Conservation (phyloP, 2,113 vertebrate genomes). For the Hypocryptadius cinnamomeus region DNA sequence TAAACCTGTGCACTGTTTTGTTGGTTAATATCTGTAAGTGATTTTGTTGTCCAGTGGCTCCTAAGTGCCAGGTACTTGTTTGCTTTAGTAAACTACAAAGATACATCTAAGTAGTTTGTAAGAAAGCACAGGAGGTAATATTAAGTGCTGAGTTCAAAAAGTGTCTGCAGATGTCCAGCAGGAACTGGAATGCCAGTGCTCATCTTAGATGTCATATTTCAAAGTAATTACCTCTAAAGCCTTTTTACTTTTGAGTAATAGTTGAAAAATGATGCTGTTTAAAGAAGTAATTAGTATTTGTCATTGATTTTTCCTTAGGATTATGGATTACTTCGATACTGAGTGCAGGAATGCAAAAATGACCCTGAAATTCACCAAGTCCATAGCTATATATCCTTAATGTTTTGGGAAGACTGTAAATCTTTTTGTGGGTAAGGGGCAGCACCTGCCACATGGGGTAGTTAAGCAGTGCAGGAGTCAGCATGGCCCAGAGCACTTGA, state of each 20-base stretch:
- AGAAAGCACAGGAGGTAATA: not conserved
- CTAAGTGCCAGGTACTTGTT: not conserved
- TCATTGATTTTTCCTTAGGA: not conserved
- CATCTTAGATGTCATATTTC: not conserved
- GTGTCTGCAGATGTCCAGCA: not conserved
- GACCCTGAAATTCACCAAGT: not conserved
- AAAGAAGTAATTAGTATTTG: conserved; percentile 13
- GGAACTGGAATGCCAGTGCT: not conserved
- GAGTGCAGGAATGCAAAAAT: not conserved
- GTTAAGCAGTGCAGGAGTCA: accelerated
- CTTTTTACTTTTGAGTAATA: not conserved
- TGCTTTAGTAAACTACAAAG: not conserved
- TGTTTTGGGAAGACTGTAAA: not conserved
- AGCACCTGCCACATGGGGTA: accelerated
- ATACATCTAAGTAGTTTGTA: not conserved
- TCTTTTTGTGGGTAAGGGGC: not conserved
- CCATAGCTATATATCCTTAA: not conserved
- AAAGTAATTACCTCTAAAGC: conserved; percentile 6
- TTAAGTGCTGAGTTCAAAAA: not conserved
- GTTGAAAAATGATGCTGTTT: not conserved
- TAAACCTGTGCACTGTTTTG: not conserved
- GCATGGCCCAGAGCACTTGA: accelerated
- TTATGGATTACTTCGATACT: not conserved
- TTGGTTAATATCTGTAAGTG: not conserved
- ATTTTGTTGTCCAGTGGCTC: not conserved